A percentile compares a stretch with the other conserved stretches of the same genome.
Conservation (phyloP, 64 coral and sea anemone species). For the Montipora efflorescens region DNA sequence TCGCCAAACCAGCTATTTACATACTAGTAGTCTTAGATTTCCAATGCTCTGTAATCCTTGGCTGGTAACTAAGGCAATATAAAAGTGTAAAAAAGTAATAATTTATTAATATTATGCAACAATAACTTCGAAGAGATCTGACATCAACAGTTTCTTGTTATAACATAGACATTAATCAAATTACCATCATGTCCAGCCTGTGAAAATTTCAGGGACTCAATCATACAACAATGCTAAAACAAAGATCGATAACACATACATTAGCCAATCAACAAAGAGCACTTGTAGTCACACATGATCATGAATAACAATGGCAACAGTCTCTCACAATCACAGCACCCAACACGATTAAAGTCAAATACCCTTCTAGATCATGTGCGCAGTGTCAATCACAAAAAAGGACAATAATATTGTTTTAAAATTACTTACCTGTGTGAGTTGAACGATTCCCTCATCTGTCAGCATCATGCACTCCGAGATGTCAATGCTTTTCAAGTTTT, state of each 20-base stretch:
- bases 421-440: constrained; percentile 65
- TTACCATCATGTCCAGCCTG: constrained; percentile 15
- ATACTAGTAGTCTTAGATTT: constrained; percentile 31
- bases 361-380: too few relatives aligned
- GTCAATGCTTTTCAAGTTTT: constrained; percentile 71
- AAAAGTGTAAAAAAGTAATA: neutral
- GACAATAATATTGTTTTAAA: neutral
- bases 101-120: neutral
- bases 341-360: neutral
- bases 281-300: neutral
- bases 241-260: neutral
- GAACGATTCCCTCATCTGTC: constrained; percentile 64
- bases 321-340: neutral
- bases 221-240: constrained; percentile 40
- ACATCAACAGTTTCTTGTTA: neutral
- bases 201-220: constrained; percentile 1
- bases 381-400: too few relatives aligned
- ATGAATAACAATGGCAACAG: neutral
- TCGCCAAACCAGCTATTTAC: neutral
- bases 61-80: constrained; percentile 14
- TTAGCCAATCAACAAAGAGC: neutral
- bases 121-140: neutral
- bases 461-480: constrained; percentile 75
- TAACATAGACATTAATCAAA: too few relatives aligned
- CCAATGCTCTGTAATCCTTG: constrained; percentile 36